Evolutionary conservation across 2,888 invertebrate genomes (phyloP), one percentile per base, ranked within the genome.

Genomic region (Aleiodes testaceus): DNA sequence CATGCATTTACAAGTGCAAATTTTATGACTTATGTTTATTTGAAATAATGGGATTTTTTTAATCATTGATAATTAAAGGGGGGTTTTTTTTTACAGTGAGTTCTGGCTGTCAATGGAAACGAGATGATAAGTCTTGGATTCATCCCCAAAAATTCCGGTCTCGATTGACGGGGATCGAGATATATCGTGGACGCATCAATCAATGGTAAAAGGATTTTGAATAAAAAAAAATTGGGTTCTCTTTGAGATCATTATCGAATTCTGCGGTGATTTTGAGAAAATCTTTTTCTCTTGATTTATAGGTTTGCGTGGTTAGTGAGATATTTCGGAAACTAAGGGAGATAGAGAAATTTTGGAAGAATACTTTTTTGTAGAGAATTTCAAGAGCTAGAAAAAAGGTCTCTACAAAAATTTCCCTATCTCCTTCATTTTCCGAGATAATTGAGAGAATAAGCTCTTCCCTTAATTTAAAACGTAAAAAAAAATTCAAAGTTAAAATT

Each of bases 51-150:
- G n/a, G n/a, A n/a, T n/a, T n/a, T n/a, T n/a, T n/a, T n/a, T n/a
- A n/a, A n/a, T n/a, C n/a, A n/a, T n/a, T n/a, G n/a, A n/a, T n/a
- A n/a, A n/a, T n/a, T n/a, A n/a, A n/a, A n/a, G n/a, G n/a, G n/a
- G n/a, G n/a, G 20, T 67, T 64, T 59, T 49, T 49, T 30, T 44
- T 30, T 16, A n/a, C 20, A 49, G 64, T 64, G 36, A 66, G 16
- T 20, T 52, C 52, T 20, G 50, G 66, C 72, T 52, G 42, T 66
- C 72, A 69, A 52, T 52, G 26, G 36, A 53, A 72, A 72, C 65
- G 20, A 63, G 30, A 44, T 49, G 66, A 63, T 63, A 64, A n/a
- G n/a, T 53, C 55, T 59, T 18, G 45, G 52, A 26, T 66, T 50
- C n/a, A 72, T 69, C 65, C n/a, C 45, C 50, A 14, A 22, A 52